Percentiles rank a stretch among this genome's conserved stretches.
These are phyloP conservation scores for Tricholaema leucomelas DNA, from an alignment of 2,113 vertebrate species.

Conservation along the genomic window DNA sequence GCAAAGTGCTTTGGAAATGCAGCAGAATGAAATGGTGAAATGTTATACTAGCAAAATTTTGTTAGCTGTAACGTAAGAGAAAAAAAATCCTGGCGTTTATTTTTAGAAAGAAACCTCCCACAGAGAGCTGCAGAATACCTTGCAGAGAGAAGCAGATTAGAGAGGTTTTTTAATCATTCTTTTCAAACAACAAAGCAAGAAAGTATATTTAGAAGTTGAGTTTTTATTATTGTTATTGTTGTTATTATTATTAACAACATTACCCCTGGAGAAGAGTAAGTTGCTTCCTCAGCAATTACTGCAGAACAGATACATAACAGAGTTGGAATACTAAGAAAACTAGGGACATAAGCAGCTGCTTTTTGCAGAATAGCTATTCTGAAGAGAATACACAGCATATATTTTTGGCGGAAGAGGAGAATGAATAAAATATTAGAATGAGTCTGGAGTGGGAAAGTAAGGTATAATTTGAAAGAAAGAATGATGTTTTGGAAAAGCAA, in stretches of 20 bases:
- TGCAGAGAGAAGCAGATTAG: background rate
- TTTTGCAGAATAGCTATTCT: background rate
- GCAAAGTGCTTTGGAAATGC: slow-evolving; percentile 2
- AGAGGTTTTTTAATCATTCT: background rate
- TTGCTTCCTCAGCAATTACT: background rate
- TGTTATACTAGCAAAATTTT: slow-evolving; percentile 28
- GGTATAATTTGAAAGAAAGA: background rate
- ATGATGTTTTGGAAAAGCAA: background rate
- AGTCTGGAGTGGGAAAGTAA: background rate
- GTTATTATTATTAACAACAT: background rate
- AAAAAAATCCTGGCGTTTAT: slow-evolving; percentile 47
- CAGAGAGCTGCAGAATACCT: slow-evolving; percentile 20
- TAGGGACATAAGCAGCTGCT: background rate
- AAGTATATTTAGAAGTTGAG: background rate
- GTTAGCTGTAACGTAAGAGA: slow-evolving; percentile 46
- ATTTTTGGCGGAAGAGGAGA: background rate
- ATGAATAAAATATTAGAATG: background rate
- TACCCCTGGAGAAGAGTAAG: background rate
- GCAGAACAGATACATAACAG: background rate
- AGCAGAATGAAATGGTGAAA: background rate
- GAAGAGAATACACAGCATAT: background rate
- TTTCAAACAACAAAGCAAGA: background rate
- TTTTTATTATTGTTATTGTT: background rate
- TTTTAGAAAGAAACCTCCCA: slow-evolving; percentile 48
- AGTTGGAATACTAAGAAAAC: background rate